Base-by-base conservation (phyloP, 1,140 invertebrate genomes). In the Atta texana region DNA sequence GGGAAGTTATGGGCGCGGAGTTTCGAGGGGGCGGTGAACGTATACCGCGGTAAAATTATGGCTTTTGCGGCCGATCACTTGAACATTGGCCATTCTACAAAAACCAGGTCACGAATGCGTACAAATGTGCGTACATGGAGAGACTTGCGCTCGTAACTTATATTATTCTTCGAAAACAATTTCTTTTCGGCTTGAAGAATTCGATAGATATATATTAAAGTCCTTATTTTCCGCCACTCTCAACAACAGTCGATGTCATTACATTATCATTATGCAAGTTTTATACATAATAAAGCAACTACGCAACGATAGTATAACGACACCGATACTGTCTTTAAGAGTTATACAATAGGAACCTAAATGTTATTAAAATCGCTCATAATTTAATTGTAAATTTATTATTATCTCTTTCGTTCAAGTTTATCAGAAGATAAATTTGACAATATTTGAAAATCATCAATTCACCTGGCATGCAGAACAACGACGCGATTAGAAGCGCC, bases 401-500 rank as follows among this genome's bases (percentile, higher is more conserved):
- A 31, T 31, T 34, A 49, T n/a, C 8, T 34, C 21, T 53, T 18
- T 24, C 4, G 3, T 24, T 51, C 10, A 39, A 16, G n/a, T 53
- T 39, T 71, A 18, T 31, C 6, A 21, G 21, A 61, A 59, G n/a
- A 21, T 21, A 31, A 53, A 74, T 61, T 59, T 16, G 8, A 69
- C 7, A 6, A 61, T 34, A 66, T 14, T 59, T 21, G 8, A 69
- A 61, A 49, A 49, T 61, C 8, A 85, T 21, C 63, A 85, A 87
- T 80, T 95, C 96, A 98, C 97, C 98, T 98, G 89, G 98, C 98
- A 92, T 99, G 97, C 57, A 99, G 95, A 63, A 99, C 97, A 10
- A 98, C 98, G 64, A 99, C 97, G 71, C 97, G 96, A 94, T 98
- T 97, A 18, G 97, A 96, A 92, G 97, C 97, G 61, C 96, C 96